These are phyloP conservation scores for Sebastes oblongus DNA, from an alignment of 2,797 vertebrate species.

Conservation along the genomic window DNA sequence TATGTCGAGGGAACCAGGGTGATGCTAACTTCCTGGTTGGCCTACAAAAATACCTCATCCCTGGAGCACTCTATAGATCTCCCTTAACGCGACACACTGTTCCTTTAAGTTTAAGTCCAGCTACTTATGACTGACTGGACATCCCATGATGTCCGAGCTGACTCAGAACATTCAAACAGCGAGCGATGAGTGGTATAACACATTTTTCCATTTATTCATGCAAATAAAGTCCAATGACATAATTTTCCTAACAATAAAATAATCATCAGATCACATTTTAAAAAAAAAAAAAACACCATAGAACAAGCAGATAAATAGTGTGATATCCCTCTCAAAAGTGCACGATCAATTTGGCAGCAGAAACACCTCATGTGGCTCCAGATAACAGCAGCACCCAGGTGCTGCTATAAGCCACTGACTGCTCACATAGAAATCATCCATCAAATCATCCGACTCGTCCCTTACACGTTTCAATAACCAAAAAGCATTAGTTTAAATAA, in stretches of 20 bases:
- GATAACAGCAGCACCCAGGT: neutral
- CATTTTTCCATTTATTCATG: slow-evolving; percentile 13
- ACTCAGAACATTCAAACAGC: neutral
- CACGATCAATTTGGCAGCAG: neutral
- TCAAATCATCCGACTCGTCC: neutral
- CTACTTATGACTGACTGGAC: neutral
- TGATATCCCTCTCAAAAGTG: slow-evolving; percentile 15
- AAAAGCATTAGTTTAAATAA: neutral
- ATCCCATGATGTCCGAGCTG: neutral
- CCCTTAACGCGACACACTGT: no score
- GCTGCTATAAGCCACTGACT: neutral
- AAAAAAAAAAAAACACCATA: neutral
- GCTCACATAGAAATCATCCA: neutral
- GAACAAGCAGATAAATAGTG: slow-evolving; percentile 26
- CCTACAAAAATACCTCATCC: no score
- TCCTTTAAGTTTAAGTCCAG: no score
- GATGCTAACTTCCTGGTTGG: no score
- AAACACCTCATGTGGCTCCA: neutral
- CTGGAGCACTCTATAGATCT: no score
- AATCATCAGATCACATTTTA: neutral
- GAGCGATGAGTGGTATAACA: neutral
- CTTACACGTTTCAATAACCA: neutral
- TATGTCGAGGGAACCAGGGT: no score
- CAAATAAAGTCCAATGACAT: slow-evolving; percentile 13
- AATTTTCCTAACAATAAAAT: neutral